phyloP scores from a whole-genome alignment of 2,888 invertebrate genomes.

The Hypercompe scribonia region DNA sequence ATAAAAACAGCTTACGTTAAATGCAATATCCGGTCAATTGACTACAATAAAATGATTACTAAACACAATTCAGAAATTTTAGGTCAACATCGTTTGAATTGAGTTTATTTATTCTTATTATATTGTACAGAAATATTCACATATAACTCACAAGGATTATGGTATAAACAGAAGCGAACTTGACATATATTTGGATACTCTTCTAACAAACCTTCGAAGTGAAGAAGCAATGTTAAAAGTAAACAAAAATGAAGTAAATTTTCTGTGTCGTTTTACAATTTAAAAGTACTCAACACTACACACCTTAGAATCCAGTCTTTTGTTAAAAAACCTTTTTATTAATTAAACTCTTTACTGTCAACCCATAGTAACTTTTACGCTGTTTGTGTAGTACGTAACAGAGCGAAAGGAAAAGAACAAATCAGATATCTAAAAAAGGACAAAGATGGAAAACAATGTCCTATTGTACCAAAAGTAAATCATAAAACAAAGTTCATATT shows the following conservation, averaged over 20 bases:
- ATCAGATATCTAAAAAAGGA: neutral
- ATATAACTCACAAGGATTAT: no score
- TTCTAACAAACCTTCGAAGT: neutral
- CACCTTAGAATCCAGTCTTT: no score
- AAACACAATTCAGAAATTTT: neutral
- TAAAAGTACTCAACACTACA: no score
- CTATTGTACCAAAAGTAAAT: neutral
- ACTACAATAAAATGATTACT: neutral
- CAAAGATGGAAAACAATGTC: neutral
- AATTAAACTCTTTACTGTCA: no score
- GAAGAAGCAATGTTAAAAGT: no score
- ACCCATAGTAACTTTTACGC: neutral
- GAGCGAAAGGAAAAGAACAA: neutral
- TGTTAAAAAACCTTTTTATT: no score
- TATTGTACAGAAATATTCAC: no score
- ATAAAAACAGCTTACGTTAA: neutral
- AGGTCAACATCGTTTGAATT: neutral
- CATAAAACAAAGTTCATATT: no score
- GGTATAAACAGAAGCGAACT: no score
- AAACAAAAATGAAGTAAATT: no score
- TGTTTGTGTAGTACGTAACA: neutral
- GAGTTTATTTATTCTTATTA: neutral
- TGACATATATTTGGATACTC: no score
- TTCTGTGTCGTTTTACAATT: no score
- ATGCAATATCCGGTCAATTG: neutral